Base-by-base conservation (phyloP, 2,888 invertebrate genomes). In the Phrixothrix hirtus region DNA sequence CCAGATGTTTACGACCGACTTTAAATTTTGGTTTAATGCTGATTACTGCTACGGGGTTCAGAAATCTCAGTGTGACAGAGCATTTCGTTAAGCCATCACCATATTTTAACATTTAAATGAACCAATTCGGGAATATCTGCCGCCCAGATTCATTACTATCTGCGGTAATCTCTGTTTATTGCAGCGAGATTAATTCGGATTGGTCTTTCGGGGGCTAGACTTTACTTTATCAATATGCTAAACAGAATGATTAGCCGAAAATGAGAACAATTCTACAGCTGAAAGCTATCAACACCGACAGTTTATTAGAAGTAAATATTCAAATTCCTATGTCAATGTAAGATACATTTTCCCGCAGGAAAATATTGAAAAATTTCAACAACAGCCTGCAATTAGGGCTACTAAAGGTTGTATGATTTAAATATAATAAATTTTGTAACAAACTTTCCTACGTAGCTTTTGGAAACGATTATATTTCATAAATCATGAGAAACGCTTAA, bases 91-190 rank as follows among this genome's bases (percentile, higher is more conserved):
- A 27, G 44, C 55, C 43, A 60, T 60, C 60, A 60, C 56, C 60
- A 60, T 60, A 60, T 56, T 60, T 60, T 60, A 59, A 60, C 60
- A 60, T 60, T 60, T 55, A 59, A 59, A 59, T 57, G 55, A 55
- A 59, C 57, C 57, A 59, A 60, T 61, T 59, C 57, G 55, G 52
- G 52, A 56, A 60, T 60, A 58, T 60, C 58, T 58, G 54, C 55
- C 58, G 51, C 55, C 49, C 51, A 51, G 56, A 60, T 60, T 60
- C 60, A 55, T 53, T 57, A 59, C 58, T 44, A 56, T 56, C 51
- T 56, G 50, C 47, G 51, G 57, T 60, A 59, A 58, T 61, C 59
- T 55, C 55, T 61, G 61, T 59, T 60, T 60, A 60, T 49, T 60
- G 55, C 60, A 37, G 47, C 42, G 36, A 41, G 51, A 56, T 56